phyloP scores from a whole-genome alignment of 1,140 invertebrate genomes.

The Heliconius eleuchia region DNA sequence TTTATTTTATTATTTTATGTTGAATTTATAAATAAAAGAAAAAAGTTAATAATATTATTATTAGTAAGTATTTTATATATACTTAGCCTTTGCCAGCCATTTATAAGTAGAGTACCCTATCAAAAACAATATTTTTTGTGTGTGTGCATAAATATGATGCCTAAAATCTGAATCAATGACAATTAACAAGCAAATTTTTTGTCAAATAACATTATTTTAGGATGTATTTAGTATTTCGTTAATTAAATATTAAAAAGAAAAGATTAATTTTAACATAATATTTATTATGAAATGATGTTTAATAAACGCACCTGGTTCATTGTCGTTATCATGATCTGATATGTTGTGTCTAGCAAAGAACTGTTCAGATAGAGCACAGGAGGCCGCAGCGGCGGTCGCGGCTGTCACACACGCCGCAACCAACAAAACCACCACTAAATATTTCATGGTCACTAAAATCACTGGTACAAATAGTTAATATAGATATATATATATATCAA shows the following conservation, averaged over 20 bases:
- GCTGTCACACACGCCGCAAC: conserved; percentile 50
- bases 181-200: background rate
- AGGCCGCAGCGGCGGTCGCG: conserved; percentile 52
- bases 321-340: conserved; percentile 68
- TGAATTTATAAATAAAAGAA: background rate
- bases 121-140: background rate
- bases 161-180: background rate
- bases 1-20: conserved; percentile 20
- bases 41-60: background rate
- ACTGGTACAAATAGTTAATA: conserved; percentile 41
- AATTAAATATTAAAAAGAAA: background rate
- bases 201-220: background rate
- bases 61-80: too few species aligned
- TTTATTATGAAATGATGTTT: conserved; percentile 39
- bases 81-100: too few species aligned
- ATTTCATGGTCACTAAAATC: conserved; percentile 70
- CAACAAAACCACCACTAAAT: conserved; percentile 63
- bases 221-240: background rate
- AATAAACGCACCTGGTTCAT: conserved; percentile 68
- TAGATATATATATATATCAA: conserved; percentile 46
- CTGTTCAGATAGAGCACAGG: conserved; percentile 58
- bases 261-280: background rate
- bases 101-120: too few species aligned
- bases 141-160: background rate
- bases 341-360: conserved; percentile 70